Evolutionary conservation across 2,797 vertebrate genomes (phyloP).

Genomic region (Periparus ater): DNA sequence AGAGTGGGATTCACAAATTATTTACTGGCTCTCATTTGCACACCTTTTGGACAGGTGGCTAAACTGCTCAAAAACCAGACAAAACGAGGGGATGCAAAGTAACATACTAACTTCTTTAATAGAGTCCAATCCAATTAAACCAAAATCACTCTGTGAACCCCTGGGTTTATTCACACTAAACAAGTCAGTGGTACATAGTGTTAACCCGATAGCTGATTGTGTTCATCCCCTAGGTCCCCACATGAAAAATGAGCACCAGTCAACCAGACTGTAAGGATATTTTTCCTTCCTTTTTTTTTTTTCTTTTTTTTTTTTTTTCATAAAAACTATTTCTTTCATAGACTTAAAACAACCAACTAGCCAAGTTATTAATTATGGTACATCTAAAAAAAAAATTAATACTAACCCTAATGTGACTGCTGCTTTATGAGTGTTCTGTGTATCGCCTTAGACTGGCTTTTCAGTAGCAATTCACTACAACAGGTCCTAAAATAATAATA

Average conservation of each 20-base stretch:
- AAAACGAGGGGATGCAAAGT: slow-evolving; percentile 69
- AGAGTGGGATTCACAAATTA: not conserved
- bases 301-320: slow-evolving; percentile 44
- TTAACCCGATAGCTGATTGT: slow-evolving; percentile 25
- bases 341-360: slow-evolving; percentile 80
- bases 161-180: slow-evolving; percentile 70
- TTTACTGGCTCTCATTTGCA: slow-evolving; percentile 56
- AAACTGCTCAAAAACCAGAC: slow-evolving; percentile 70
- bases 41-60: slow-evolving; percentile 63
- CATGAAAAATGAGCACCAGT: slow-evolving; percentile 55
- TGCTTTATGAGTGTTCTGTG: slow-evolving; percentile 80
- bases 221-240: slow-evolving; percentile 52
- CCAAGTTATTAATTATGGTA: slow-evolving; percentile 80
- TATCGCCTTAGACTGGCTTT: slow-evolving; percentile 75
- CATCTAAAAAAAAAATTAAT: slow-evolving; percentile 80
- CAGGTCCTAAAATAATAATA: slow-evolving; percentile 81
- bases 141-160: slow-evolving; percentile 71
- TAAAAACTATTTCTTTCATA: slow-evolving; percentile 83
- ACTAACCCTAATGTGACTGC: slow-evolving; percentile 83
- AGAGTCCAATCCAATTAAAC: slow-evolving; percentile 76
- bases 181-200: slow-evolving; percentile 60
- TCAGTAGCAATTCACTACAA: slow-evolving; percentile 84
- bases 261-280: slow-evolving; percentile 71
- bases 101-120: slow-evolving; percentile 82
- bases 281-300: slow-evolving; percentile 23